phyloP scores from a whole-genome alignment of 2,888 invertebrate genomes.

The Drosophila nigritarsus region DNA sequence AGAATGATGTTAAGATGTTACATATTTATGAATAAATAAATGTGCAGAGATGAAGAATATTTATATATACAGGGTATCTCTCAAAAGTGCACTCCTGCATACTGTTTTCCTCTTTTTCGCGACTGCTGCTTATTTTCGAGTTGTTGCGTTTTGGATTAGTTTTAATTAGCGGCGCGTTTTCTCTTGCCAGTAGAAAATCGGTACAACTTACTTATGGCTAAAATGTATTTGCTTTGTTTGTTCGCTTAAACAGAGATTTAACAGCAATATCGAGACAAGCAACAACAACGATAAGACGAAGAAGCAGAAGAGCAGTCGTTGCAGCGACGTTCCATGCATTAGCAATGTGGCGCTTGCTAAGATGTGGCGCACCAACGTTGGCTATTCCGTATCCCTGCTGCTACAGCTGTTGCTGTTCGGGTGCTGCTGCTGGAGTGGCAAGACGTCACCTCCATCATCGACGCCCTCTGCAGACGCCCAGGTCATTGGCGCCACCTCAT shows the following conservation, averaged over 20 bases:
- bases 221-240: slow-evolving; percentile 23
- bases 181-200: slow-evolving; percentile 30
- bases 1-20: neutral
- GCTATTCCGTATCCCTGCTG: slow-evolving; percentile 48
- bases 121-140: slow-evolving; percentile 31
- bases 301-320: slow-evolving; percentile 21
- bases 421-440: slow-evolving; percentile 41
- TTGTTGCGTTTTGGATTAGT: slow-evolving; percentile 66
- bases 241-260: slow-evolving; percentile 21
- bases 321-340: slow-evolving; percentile 42
- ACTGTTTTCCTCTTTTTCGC: slow-evolving; percentile 7
- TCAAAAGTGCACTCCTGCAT: neutral
- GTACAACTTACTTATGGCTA: slow-evolving; percentile 38
- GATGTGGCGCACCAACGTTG: slow-evolving; percentile 67
- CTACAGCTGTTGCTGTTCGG: slow-evolving; percentile 49
- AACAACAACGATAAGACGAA: slow-evolving; percentile 8
- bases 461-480: slow-evolving; percentile 51
- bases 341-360: slow-evolving; percentile 74
- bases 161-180: slow-evolving; percentile 65
- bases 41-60: neutral
- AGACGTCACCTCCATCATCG: slow-evolving; percentile 19
- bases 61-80: slow-evolving; percentile 1
- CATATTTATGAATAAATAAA: neutral
- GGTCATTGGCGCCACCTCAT: slow-evolving; percentile 68
- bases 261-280: slow-evolving; percentile 10